phyloP scores from a whole-genome alignment of 2,888 invertebrate species.

The Mythimna pallens region DNA sequence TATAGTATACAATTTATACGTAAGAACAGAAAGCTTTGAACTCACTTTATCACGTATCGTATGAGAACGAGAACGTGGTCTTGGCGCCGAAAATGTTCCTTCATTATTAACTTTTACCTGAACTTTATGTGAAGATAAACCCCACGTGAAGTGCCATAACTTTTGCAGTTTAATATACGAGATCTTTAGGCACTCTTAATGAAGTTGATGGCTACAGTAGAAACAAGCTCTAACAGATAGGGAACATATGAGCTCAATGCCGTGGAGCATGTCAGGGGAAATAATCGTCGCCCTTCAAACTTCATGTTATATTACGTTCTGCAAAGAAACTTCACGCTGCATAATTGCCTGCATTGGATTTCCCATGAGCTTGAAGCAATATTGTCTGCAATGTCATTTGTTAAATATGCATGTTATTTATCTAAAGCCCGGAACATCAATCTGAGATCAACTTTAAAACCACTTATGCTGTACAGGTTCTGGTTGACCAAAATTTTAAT shows the following conservation, averaged over 20 bases:
- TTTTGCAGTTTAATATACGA: constrained; percentile 44
- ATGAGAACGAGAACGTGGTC: constrained; percentile 16
- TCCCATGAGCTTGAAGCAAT: constrained; percentile 64
- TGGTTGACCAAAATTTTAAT: constrained; percentile 1
- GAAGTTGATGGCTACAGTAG: constrained; percentile 27
- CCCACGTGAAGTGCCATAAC: constrained; percentile 40
- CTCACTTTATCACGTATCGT: constrained; percentile 38
- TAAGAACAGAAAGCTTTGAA: constrained; percentile 34
- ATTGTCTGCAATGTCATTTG: constrained; percentile 34
- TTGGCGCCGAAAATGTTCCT: constrained; percentile 34
- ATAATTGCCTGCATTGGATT: constrained; percentile 66
- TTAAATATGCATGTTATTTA: constrained; percentile 27
- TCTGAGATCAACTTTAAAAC: not conserved
- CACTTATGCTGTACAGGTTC: not conserved
- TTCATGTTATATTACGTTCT: constrained; percentile 40
- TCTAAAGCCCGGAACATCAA: constrained; percentile 1
- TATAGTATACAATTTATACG: constrained; percentile 18
- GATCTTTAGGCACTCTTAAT: constrained; percentile 26
- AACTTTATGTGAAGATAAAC: constrained; percentile 47
- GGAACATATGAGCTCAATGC: constrained; percentile 28
- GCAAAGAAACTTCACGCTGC: constrained; percentile 60
- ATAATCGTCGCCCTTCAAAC: constrained; percentile 62
- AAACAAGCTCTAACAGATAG: constrained; percentile 41
- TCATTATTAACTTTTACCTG: constrained; percentile 46
- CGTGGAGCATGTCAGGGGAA: constrained; percentile 55